Evolutionary conservation across 2,797 vertebrate genomes (phyloP).

Genomic region (Rhinichthys osculus): DNA sequence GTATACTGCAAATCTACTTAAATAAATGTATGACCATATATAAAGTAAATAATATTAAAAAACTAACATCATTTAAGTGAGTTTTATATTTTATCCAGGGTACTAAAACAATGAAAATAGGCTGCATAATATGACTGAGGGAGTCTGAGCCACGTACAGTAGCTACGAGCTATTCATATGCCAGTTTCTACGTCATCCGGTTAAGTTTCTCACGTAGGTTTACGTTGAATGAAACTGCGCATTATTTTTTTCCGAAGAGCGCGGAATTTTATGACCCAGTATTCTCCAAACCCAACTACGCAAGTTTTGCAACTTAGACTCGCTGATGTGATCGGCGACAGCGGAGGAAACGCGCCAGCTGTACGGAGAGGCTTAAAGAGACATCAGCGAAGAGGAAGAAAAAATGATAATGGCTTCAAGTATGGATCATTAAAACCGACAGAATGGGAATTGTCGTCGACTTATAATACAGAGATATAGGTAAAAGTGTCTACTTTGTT

Average conservation of each 20-base stretch:
- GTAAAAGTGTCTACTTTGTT: conserved; percentile 53
- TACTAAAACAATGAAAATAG: neutral
- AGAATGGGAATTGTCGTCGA: conserved; percentile 41
- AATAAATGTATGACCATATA: neutral
- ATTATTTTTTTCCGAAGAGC: conserved; percentile 50
- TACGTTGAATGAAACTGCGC: conserved; percentile 46
- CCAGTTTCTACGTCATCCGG: conserved; percentile 15
- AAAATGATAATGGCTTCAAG: conserved; percentile 63
- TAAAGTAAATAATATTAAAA: neutral
- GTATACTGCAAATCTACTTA: too few relatives aligned
- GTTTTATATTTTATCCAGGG: neutral
- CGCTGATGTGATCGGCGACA: neutral
- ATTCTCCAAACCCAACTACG: conserved; percentile 57
- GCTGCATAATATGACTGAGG: neutral
- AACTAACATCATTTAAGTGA: neutral
- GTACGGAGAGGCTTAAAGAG: conserved; percentile 63
- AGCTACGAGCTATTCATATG: neutral
- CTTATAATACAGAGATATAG: conserved; percentile 49
- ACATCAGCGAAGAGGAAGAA: conserved; percentile 59
- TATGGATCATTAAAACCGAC: conserved; percentile 53
- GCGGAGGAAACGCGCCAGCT: conserved; percentile 51
- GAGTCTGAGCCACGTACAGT: neutral
- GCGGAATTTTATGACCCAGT: conserved; percentile 44
- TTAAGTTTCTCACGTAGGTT: conserved; percentile 30
- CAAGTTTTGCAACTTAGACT: conserved; percentile 26